These are phyloP conservation scores for Thalpophila matura DNA, from an alignment of 2,888 invertebrate species.

Conservation along the genomic window DNA sequence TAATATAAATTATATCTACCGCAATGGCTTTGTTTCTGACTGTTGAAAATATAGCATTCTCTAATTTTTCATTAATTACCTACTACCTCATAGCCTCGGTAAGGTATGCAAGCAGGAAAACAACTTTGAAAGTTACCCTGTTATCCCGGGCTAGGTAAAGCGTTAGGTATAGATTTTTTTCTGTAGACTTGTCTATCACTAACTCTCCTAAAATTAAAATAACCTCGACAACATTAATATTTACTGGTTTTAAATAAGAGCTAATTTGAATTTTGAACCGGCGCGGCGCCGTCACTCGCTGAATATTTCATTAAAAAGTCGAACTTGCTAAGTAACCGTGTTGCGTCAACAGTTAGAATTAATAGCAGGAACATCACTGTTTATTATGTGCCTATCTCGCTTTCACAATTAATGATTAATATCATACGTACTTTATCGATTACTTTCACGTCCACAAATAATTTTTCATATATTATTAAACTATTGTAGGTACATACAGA, in stretches of 20 bases:
- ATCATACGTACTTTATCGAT: too few species aligned
- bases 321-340: not conserved
- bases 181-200: too few species aligned
- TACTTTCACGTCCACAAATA: too few species aligned
- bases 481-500: too few species aligned
- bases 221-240: not conserved
- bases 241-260: not conserved
- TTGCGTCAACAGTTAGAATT: not conserved
- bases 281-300: not conserved
- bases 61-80: too few species aligned
- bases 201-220: too few species aligned
- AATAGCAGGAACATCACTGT: not conserved
- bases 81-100: too few species aligned
- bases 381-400: not conserved
- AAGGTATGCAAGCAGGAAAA: too few species aligned
- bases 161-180: too few species aligned
- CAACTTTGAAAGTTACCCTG: too few species aligned
- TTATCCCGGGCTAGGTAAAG: too few species aligned
- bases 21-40: not conserved
- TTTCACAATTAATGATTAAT: not conserved
- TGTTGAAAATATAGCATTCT: not conserved
- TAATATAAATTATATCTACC: constrained; percentile 25
- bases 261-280: not conserved
- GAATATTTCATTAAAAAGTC: constrained; percentile 8
- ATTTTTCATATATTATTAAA: too few species aligned